These are phyloP conservation scores for Phragmatobia fuliginosa DNA, from an alignment of 2,888 invertebrate species.

Conservation along the genomic window DNA sequence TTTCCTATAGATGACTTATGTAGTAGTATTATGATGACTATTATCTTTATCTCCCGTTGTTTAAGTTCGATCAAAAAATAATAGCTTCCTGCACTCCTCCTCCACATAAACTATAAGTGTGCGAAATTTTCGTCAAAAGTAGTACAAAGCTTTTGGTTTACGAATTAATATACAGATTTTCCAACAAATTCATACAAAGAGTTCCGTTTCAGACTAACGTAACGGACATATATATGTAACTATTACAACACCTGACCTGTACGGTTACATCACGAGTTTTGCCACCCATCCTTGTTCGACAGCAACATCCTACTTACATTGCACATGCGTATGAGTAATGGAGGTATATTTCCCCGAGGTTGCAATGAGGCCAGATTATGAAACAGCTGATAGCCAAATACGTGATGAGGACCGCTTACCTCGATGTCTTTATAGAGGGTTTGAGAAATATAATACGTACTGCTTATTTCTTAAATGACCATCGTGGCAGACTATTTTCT, in stretches of 20 bases:
- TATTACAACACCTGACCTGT: not conserved
- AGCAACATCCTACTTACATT: slow-evolving; percentile 4
- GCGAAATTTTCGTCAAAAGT: no score
- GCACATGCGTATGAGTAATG: not conserved
- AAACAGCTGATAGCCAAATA: not conserved
- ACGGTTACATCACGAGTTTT: not conserved
- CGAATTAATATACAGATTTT: no score
- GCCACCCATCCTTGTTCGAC: not conserved
- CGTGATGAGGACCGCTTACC: slow-evolving; percentile 1
- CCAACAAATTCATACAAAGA: no score
- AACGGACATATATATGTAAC: not conserved
- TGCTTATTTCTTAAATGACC: no score
- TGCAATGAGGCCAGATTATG: slow-evolving; percentile 6
- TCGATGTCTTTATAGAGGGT: not conserved
- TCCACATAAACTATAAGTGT: no score
- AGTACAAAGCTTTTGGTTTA: no score
- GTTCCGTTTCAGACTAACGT: not conserved
- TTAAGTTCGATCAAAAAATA: no score
- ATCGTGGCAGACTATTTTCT: no score
- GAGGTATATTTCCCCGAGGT: slow-evolving; percentile 10
- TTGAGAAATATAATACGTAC: not conserved
- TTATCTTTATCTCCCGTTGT: no score
- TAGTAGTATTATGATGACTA: no score
- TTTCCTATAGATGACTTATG: no score
- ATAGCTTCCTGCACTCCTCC: no score